Conservation (phyloP, 2,797 vertebrate genomes). For the Gymnoscopelus microlampas region DNA sequence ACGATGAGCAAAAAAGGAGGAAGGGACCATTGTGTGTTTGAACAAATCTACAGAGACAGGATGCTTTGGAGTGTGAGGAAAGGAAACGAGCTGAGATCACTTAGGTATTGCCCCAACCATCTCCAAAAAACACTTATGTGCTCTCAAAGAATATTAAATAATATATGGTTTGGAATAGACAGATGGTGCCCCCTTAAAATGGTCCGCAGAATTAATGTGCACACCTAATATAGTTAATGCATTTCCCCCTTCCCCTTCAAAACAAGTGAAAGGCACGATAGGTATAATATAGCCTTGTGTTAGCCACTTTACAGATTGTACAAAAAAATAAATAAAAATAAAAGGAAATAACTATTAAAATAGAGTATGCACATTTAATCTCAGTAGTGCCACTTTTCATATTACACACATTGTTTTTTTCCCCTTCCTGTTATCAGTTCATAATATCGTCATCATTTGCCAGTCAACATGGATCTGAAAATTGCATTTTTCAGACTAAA, state of each 20-base stretch:
- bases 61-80: conserved; percentile 64
- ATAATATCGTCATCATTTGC: too few species aligned
- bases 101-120: conserved; percentile 64
- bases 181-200: conserved; percentile 61
- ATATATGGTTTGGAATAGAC: conserved; percentile 71
- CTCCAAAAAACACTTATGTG: conserved; percentile 67
- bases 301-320: too few species aligned
- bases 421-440: too few species aligned
- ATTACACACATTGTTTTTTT: too few species aligned
- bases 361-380: too few species aligned
- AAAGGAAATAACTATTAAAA: too few species aligned
- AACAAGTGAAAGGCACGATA: conserved; percentile 4
- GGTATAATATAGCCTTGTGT: too few species aligned
- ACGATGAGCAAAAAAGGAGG: conserved; percentile 41
- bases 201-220: conserved; percentile 66
- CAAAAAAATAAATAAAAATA: conserved; percentile 12
- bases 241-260: conserved; percentile 20
- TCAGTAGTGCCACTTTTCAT: too few species aligned
- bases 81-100: conserved; percentile 52
- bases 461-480: neutral
- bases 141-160: conserved; percentile 79
- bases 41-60: conserved; percentile 75
- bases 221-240: conserved; percentile 72
- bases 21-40: conserved; percentile 42
- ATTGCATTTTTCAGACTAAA: neutral